phyloP scores from a whole-genome alignment of 2,113 vertebrate genomes.

The Eira barbara region DNA sequence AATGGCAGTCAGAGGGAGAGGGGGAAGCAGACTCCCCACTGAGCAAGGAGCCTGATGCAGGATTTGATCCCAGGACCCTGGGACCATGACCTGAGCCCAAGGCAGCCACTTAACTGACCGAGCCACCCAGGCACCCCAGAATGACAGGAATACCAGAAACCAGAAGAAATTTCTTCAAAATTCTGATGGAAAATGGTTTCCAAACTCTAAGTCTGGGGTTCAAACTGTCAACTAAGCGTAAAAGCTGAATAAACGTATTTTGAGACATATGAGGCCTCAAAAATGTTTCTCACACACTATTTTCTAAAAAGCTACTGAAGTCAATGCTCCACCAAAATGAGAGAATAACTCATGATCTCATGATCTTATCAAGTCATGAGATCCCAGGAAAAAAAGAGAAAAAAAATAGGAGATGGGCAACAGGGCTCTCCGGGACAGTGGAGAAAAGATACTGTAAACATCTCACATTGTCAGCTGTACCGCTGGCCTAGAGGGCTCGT shows the following conservation, averaged over 20 bases:
- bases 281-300: background rate
- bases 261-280: background rate
- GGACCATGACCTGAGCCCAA: background rate
- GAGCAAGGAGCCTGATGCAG: too few relatives aligned
- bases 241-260: background rate
- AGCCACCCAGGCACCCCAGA: background rate
- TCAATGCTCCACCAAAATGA: background rate
- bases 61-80: background rate
- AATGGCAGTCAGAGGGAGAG: too few relatives aligned
- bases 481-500: background rate
- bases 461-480: background rate
- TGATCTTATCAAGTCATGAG: background rate
- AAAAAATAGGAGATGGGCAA: background rate
- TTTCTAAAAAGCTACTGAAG: background rate
- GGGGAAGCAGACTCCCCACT: too few relatives aligned
- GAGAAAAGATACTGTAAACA: background rate
- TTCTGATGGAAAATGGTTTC: background rate
- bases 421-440: background rate
- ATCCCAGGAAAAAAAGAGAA: background rate
- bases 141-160: background rate
- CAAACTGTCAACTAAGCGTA: background rate
- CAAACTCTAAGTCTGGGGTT: background rate
- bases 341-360: background rate
- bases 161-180: background rate
- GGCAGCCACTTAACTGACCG: background rate